phyloP scores from a whole-genome alignment of 2,888 invertebrate genomes.

The Bellardia bayeri region DNA sequence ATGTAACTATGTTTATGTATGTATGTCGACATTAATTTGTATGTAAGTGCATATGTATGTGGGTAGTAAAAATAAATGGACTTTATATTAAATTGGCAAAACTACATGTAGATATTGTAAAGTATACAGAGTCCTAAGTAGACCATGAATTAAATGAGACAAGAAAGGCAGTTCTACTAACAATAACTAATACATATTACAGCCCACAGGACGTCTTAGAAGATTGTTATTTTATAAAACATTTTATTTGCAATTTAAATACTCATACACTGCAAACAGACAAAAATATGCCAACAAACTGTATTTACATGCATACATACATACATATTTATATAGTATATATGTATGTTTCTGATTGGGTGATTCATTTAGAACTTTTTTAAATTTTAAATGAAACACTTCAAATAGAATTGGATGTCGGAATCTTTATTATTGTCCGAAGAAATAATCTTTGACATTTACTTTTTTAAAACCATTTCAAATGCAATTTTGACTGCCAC shows the following conservation, averaged over 20 bases:
- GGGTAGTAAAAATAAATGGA: constrained; percentile 13
- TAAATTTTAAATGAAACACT: too few relatives aligned
- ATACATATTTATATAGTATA: neutral
- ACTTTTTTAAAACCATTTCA: too few relatives aligned
- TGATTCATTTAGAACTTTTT: too few relatives aligned
- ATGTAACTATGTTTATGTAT: too few relatives aligned
- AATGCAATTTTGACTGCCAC: too few relatives aligned
- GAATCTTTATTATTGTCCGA: too few relatives aligned
- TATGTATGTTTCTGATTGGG: too few relatives aligned
- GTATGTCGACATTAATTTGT: neutral
- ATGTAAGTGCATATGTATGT: neutral
- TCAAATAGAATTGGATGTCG: too few relatives aligned
- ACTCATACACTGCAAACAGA: constrained; percentile 18
- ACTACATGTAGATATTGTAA: constrained; percentile 9
- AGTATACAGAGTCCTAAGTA: neutral
- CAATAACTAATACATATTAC: constrained; percentile 46
- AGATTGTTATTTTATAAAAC: constrained; percentile 54
- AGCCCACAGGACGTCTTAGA: constrained; percentile 60
- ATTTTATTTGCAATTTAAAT: constrained; percentile 64
- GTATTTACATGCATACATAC: neutral
- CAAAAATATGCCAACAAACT: neutral
- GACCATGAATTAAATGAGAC: constrained; percentile 31
- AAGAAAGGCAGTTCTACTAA: constrained; percentile 24
- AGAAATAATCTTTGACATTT: too few relatives aligned
- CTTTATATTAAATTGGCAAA: constrained; percentile 45